Percentiles rank a stretch among this genome's conserved stretches.
Evolutionary conservation across 2,113 vertebrate genomes (phyloP).

Genomic region (Oryzias melastigma): DNA sequence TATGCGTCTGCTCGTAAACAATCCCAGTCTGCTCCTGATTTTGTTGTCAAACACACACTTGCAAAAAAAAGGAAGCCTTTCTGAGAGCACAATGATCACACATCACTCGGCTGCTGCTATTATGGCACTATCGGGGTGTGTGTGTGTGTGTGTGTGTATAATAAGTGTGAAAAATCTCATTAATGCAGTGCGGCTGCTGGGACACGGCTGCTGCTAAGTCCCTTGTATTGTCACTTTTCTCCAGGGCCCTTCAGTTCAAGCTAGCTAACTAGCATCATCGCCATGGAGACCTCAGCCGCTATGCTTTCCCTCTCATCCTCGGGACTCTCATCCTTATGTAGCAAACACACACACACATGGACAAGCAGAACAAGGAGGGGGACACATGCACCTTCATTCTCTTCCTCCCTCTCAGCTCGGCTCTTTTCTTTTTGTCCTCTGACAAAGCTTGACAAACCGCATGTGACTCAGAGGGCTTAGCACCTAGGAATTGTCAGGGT

Average conservation of each 20-base stretch:
- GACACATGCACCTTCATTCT: slow-evolving; percentile 41
- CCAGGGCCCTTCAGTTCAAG: slow-evolving; percentile 87
- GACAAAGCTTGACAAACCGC: slow-evolving; percentile 98
- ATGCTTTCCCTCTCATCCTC: slow-evolving; percentile 88
- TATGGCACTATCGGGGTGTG: slow-evolving; percentile 70
- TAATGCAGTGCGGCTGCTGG: slow-evolving; percentile 95
- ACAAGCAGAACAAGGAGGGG: slow-evolving; percentile 9
- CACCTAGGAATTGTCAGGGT: slow-evolving; percentile 83
- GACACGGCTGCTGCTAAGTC: slow-evolving; percentile 89
- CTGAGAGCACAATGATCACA: slow-evolving; percentile 57
- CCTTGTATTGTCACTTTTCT: slow-evolving; percentile 97
- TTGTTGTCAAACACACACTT: slow-evolving; percentile 81
- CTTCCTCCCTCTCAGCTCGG: slow-evolving; percentile 32
- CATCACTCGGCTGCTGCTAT: slow-evolving; percentile 33
- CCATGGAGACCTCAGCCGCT: slow-evolving; percentile 95
- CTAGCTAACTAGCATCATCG: slow-evolving; percentile 90
- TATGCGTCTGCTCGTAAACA: slow-evolving; percentile 43
- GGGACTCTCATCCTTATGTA: slow-evolving; percentile 73
- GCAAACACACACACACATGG: slow-evolving; percentile 17
- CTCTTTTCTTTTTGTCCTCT: slow-evolving; percentile 82
- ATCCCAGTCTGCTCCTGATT: slow-evolving; percentile 64
- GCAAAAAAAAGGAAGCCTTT: slow-evolving; percentile 60
- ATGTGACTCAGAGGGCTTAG: slow-evolving; percentile 93
- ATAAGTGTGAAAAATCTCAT: slow-evolving; percentile 99
- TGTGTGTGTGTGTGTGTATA: slow-evolving; percentile 76